Evolutionary conservation across 2,113 vertebrate genomes (phyloP).

Genomic region (Hypomesus transpacificus): DNA sequence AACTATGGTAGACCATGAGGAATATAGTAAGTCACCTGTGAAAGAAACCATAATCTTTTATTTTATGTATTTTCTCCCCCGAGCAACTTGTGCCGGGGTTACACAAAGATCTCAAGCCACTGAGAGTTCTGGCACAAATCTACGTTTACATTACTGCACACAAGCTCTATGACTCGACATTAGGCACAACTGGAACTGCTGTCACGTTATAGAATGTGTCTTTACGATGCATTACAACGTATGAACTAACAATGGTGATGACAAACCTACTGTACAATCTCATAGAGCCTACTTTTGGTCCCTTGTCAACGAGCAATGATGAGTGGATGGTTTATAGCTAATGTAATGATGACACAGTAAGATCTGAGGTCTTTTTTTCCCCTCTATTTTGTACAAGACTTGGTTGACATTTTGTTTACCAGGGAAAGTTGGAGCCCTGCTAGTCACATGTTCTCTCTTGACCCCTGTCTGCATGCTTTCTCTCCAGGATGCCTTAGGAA

Average conservation of each 20-base stretch:
- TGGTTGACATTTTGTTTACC: slow-evolving; percentile 42
- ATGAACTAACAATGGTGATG: slow-evolving; percentile 19
- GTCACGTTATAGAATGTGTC: slow-evolving; percentile 33
- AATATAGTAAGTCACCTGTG: slow-evolving; percentile 45
- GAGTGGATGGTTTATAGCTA: slow-evolving; percentile 25
- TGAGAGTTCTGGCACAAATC: slow-evolving; percentile 28
- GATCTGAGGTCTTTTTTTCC: not conserved
- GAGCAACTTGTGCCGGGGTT: slow-evolving; percentile 39
- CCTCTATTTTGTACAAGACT: slow-evolving; percentile 47
- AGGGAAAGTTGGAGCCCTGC: slow-evolving; percentile 22
- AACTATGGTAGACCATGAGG: slow-evolving; percentile 69
- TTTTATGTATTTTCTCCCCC: slow-evolving; percentile 11
- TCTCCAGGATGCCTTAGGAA: slow-evolving; percentile 28
- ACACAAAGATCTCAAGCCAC: slow-evolving; percentile 42
- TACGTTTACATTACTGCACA: slow-evolving; percentile 51
- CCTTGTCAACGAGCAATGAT: slow-evolving; percentile 61
- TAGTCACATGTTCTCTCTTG: slow-evolving; percentile 14
- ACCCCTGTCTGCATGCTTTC: slow-evolving; percentile 23
- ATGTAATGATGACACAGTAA: slow-evolving; percentile 1
- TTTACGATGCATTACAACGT: not conserved
- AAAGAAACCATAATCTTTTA: slow-evolving; percentile 32
- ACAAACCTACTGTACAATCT: slow-evolving; percentile 42
- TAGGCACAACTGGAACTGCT: slow-evolving; percentile 60
- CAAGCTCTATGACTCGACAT: slow-evolving; percentile 54
- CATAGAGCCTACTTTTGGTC: slow-evolving; percentile 58